Evolutionary conservation across 1,140 invertebrate species (phyloP).

Genomic region (Heliconius hermathena): DNA sequence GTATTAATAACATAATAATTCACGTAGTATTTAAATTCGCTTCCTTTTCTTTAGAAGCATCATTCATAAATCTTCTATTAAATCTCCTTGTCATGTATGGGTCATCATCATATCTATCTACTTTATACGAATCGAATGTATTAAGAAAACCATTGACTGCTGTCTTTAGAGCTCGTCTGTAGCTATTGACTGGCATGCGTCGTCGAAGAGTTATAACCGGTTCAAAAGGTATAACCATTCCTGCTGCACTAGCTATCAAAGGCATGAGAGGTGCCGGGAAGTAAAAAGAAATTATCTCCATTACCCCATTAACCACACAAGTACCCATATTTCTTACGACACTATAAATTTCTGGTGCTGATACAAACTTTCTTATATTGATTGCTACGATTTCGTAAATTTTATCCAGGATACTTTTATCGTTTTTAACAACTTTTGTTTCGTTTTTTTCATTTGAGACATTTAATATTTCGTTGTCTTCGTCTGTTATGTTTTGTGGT

Average conservation of each 20-base stretch:
- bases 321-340: constrained; percentile 67
- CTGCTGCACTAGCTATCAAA: constrained; percentile 66
- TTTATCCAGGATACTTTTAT: constrained; percentile 12
- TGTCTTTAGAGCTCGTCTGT: constrained; percentile 64
- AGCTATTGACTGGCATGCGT: constrained; percentile 67
- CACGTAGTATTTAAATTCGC: not conserved
- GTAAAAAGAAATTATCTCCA: constrained; percentile 68
- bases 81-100: constrained; percentile 72
- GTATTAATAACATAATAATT: not conserved
- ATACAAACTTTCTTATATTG: constrained; percentile 51
- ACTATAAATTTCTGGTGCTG: constrained; percentile 52
- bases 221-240: constrained; percentile 70
- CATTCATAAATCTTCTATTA: constrained; percentile 64
- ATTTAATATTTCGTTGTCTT: constrained; percentile 25
- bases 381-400: constrained; percentile 38
- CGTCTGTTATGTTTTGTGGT: constrained; percentile 14
- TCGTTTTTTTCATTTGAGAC: constrained; percentile 17
- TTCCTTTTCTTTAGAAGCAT: constrained; percentile 29
- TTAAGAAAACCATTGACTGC: constrained; percentile 65
- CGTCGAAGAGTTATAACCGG: constrained; percentile 63
- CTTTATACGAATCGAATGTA: constrained; percentile 65
- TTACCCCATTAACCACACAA: constrained; percentile 69
- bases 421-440: not conserved
- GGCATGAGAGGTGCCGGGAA: constrained; percentile 69
- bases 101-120: constrained; percentile 55